Evolutionary conservation across 2,113 vertebrate species (phyloP), one percentile per base, ranked within the genome.

Genomic region (Trogon surrucura): DNA sequence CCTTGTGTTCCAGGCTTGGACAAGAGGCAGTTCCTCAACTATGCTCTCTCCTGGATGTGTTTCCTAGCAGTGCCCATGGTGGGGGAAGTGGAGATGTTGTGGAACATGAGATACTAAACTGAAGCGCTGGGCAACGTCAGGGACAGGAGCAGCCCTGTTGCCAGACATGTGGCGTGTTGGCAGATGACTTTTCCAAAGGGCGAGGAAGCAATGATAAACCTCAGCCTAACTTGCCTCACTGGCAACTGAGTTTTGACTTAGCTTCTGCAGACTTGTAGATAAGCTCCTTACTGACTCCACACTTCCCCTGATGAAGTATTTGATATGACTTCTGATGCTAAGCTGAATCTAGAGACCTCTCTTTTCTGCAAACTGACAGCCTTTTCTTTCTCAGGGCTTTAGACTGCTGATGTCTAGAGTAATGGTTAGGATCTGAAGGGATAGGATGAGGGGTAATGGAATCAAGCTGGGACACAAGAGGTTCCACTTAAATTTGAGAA

Each of bases 301-400:
- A 65, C 71, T 74, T 89, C 65, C 61, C 70, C 65, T 93, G 78
- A 74, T 94, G 77, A 80, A 96, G 87, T 30, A 57, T 80, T 92
- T 78, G 74, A 78, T 69, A 84, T 86, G 89, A 84, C 89, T 92
- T 96, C 65, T 73, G 51, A 88, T 69, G 73, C 84, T 84, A 62
- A 66, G 73, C 78, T 84, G 84, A 81, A 91, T 86, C 25, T 58
- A 30, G 93, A 93, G 85, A 51, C 57, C 80, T 56, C 32, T 74
- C 77, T 87, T 62, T 78, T 67, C 38, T 93, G 93, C 73, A 87
- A 25, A 51, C 87, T 60, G 80, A 47, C 87, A 77, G 89, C 73
- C 78, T 89, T 84, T 91, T 70, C 81, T 92, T 73, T 72, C 88
- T 93, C 74, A 48, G 48, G 71, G 79, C 81, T 95, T 96, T 69